Percentiles rank a stretch among this genome's conserved stretches.
Evolutionary conservation across 2,113 vertebrate species (phyloP).

Genomic region (Fulmarus glacialis): DNA sequence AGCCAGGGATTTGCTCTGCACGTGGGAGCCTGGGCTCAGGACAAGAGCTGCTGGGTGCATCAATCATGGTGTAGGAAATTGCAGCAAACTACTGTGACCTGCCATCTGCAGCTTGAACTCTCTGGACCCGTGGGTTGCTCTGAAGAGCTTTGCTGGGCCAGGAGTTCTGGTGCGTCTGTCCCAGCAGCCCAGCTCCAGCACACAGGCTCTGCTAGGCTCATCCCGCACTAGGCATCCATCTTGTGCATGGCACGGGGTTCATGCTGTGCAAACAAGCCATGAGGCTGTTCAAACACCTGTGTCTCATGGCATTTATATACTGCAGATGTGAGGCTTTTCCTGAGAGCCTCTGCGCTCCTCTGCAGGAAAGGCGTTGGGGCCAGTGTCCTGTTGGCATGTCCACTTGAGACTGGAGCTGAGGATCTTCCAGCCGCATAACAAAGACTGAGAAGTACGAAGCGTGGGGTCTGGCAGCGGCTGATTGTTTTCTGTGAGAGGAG

Average conservation of each 20-base stretch:
- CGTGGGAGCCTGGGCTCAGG: neutral
- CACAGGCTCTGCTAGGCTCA: neutral
- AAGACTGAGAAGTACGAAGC: neutral
- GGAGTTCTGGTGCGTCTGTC: neutral
- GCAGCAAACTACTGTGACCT: accelerated
- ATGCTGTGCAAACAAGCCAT: neutral
- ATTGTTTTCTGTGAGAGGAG: constrained; percentile 4
- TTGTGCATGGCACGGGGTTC: neutral
- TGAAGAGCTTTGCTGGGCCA: neutral
- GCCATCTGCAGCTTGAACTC: neutral
- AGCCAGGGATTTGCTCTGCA: neutral
- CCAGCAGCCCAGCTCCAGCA: neutral
- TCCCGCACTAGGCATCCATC: neutral
- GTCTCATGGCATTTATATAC: accelerated
- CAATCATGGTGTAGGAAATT: accelerated
- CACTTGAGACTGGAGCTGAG: neutral
- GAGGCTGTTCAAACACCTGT: accelerated
- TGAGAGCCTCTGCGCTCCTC: neutral
- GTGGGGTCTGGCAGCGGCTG: constrained; percentile 40
- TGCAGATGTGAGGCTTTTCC: accelerated
- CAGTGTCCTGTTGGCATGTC: accelerated
- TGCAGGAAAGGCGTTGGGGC: neutral
- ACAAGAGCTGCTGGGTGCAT: neutral
- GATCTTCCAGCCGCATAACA: neutral
- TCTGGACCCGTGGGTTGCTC: accelerated